Conservation (phyloP, 2,113 vertebrate genomes). For the Elephas maximus region DNA sequence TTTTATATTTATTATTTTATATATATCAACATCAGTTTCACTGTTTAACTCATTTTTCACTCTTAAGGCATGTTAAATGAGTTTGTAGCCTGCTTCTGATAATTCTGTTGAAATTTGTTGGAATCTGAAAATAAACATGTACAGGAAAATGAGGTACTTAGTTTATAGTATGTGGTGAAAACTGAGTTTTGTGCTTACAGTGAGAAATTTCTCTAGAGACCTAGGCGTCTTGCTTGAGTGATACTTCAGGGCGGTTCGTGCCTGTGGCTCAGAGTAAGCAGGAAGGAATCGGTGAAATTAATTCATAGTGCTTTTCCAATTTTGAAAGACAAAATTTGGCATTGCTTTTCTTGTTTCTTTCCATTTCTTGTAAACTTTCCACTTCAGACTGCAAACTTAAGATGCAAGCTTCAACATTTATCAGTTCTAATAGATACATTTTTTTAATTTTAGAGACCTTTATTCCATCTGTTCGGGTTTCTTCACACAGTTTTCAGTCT, state of each 20-base stretch:
- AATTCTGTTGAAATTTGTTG: neutral
- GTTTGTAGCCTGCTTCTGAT: conserved; percentile 6
- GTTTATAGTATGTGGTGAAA: neutral
- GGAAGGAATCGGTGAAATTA: neutral
- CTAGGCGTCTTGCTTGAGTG: neutral
- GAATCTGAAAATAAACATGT: neutral
- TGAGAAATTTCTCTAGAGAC: neutral
- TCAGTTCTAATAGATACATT: neutral
- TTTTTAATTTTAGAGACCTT: neutral
- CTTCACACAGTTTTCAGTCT: neutral
- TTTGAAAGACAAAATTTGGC: neutral
- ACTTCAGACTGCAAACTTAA: neutral
- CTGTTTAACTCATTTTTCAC: neutral
- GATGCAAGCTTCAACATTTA: neutral
- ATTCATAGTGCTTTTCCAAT: neutral
- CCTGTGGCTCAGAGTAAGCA: neutral
- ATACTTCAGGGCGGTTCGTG: neutral
- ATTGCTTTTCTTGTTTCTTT: neutral
- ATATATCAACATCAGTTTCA: neutral
- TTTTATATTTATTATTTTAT: conserved; percentile 19
- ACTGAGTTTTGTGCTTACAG: neutral
- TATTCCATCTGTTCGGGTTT: neutral
- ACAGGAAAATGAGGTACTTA: neutral
- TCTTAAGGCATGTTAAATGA: neutral
- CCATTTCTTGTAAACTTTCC: neutral